Evolutionary conservation across 2,797 vertebrate genomes (phyloP).

Genomic region (Selene dorsalis): DNA sequence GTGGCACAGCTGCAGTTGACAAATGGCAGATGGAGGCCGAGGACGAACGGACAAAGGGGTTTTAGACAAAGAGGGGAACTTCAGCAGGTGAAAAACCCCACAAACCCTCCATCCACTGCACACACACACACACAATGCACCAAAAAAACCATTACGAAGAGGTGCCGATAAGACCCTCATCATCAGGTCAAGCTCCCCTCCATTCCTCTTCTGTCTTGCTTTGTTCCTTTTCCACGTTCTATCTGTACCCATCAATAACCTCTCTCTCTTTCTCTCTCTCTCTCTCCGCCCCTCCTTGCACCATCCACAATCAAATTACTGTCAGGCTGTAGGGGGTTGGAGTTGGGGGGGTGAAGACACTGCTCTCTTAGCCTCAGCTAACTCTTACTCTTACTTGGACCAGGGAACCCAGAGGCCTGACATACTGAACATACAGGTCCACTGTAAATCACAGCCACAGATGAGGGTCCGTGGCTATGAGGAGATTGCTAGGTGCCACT

Average conservation of each 20-base stretch:
- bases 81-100: constrained; percentile 40
- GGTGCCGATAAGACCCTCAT: constrained; percentile 61
- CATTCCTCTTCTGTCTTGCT: constrained; percentile 54
- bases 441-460: constrained; percentile 17
- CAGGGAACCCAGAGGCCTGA: constrained; percentile 18
- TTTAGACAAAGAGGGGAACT: constrained; percentile 33
- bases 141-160: constrained; percentile 27
- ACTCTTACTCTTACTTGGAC: constrained; percentile 29
- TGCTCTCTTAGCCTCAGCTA: constrained; percentile 27
- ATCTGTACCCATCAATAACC: constrained; percentile 64
- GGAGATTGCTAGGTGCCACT: constrained; percentile 76
- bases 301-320: constrained; percentile 66
- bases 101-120: constrained; percentile 42
- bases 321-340: constrained; percentile 41
- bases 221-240: constrained; percentile 59
- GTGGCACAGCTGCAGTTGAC: constrained; percentile 18
- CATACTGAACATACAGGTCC: constrained; percentile 18
- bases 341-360: constrained; percentile 19
- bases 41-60: constrained; percentile 27
- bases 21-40: constrained; percentile 20
- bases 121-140: constrained; percentile 25
- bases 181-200: constrained; percentile 62
- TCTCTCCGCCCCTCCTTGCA: constrained; percentile 11
- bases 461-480: constrained; percentile 43
- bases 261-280: constrained; percentile 10